Evolutionary conservation across 1,140 invertebrate species (phyloP).

Genomic region (Cotesia vestalis): DNA sequence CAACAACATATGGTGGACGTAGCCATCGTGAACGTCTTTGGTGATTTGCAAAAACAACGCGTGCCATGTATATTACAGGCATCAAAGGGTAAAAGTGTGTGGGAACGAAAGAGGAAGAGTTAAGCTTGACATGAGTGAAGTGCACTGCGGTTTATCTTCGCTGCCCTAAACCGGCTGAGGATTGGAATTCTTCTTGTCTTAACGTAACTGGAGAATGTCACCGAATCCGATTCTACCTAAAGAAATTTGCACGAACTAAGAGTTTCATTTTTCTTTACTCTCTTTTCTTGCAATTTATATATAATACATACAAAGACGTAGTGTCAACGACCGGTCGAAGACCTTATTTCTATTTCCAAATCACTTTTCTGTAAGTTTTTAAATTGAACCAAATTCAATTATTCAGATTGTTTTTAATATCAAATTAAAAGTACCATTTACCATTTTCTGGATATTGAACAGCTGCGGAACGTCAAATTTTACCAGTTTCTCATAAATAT

Average conservation of each 20-base stretch:
- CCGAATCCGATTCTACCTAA: constrained; percentile 31
- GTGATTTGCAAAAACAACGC: constrained; percentile 27
- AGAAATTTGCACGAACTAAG: constrained; percentile 20
- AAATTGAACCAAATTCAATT: neutral
- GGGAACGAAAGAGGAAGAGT: neutral
- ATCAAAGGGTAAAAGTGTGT: neutral
- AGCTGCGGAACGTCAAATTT: too few species aligned
- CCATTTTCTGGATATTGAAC: too few species aligned
- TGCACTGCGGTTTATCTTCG: constrained; percentile 23
- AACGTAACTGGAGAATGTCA: constrained; percentile 26
- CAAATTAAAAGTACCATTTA: neutral
- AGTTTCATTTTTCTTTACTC: constrained; percentile 17
- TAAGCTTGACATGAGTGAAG: neutral
- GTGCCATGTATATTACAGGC: constrained; percentile 28
- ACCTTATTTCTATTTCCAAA: neutral
- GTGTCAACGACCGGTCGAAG: constrained; percentile 21
- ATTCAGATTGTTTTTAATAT: neutral
- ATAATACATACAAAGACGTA: neutral
- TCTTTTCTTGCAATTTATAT: neutral
- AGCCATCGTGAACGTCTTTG: constrained; percentile 7
- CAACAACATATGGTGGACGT: constrained; percentile 25
- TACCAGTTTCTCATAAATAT: too few species aligned
- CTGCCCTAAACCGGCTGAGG: constrained; percentile 29
- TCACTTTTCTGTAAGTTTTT: neutral
- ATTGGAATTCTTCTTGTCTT: constrained; percentile 28